phyloP scores from a whole-genome alignment of 2,113 vertebrate genomes.

The Paratilapia polleni region DNA sequence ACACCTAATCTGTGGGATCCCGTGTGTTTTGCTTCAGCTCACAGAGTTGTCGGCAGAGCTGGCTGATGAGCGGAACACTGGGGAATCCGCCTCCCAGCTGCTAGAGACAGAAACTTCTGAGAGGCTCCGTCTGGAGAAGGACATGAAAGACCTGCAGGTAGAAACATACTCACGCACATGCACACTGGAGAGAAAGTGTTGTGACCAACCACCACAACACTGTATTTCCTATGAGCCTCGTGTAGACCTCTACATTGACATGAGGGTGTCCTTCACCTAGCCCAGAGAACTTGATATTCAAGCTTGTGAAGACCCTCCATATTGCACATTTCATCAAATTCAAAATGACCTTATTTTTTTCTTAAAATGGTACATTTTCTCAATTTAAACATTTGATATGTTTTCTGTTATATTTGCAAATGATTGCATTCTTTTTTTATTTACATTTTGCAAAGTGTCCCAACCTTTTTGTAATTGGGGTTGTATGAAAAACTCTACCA shows the following conservation, averaged over 20 bases:
- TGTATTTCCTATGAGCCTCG: background rate
- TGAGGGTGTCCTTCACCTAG: background rate
- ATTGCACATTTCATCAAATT: too few relatives aligned
- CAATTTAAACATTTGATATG: too few relatives aligned
- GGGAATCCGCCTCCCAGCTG: constrained; percentile 95
- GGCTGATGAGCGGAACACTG: constrained; percentile 93
- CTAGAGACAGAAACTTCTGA: constrained; percentile 91
- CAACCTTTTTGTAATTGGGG: too few relatives aligned
- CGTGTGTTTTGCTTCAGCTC: constrained; percentile 80
- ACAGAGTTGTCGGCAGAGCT: constrained; percentile 95
- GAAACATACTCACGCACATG: background rate
- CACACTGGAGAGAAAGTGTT: background rate
- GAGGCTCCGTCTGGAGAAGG: constrained; percentile 91
- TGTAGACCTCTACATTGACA: background rate
- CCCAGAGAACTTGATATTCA: background rate
- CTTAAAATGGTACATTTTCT: too few relatives aligned
- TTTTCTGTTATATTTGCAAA: too few relatives aligned
- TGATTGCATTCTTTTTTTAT: too few relatives aligned
- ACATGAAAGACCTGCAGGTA: constrained; percentile 97
- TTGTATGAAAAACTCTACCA: too few relatives aligned
- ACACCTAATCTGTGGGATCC: background rate
- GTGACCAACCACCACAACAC: background rate
- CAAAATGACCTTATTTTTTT: too few relatives aligned
- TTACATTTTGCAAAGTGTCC: too few relatives aligned
- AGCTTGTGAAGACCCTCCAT: too few relatives aligned